Percentiles rank a stretch among this genome's conserved stretches.
These are phyloP conservation scores for Heteractis magnifica DNA, from an alignment of 92 coral and sea anemone species.

Conservation along the genomic window DNA sequence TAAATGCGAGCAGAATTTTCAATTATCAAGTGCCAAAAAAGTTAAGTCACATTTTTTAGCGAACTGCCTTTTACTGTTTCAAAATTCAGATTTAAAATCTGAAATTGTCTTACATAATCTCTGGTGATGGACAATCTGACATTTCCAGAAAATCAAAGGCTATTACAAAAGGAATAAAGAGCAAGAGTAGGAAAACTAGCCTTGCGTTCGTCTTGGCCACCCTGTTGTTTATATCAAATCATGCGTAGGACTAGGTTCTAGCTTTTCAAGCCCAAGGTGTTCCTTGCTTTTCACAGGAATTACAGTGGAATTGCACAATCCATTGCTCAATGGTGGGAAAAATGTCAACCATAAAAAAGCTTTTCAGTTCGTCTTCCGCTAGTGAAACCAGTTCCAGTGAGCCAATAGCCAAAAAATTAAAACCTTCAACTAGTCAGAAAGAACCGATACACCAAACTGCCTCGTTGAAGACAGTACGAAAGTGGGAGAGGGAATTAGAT, in stretches of 20 bases:
- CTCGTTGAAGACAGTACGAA: constrained; percentile 3
- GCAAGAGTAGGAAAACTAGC: background rate
- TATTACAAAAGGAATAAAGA: constrained; percentile 1
- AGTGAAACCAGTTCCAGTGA: background rate
- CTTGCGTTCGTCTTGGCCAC: background rate
- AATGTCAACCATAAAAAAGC: too few species aligned
- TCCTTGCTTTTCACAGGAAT: background rate
- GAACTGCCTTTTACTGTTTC: background rate
- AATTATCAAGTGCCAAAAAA: background rate
- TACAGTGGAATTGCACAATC: too few species aligned
- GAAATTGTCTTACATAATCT: background rate
- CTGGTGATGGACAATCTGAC: background rate
- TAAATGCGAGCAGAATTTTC: background rate
- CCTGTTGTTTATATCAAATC: background rate
- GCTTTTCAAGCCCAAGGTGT: background rate
- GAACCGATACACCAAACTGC: background rate
- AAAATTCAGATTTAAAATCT: background rate
- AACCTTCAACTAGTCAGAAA: constrained; percentile 1
- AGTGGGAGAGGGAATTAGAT: background rate
- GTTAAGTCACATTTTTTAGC: background rate
- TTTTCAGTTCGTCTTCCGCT: background rate
- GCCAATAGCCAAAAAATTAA: background rate
- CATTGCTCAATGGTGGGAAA: too few species aligned
- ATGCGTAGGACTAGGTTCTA: background rate
- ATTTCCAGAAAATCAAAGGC: background rate